Conservation (phyloP, 2,888 invertebrate species). For the Herminia tarsipennalis region DNA sequence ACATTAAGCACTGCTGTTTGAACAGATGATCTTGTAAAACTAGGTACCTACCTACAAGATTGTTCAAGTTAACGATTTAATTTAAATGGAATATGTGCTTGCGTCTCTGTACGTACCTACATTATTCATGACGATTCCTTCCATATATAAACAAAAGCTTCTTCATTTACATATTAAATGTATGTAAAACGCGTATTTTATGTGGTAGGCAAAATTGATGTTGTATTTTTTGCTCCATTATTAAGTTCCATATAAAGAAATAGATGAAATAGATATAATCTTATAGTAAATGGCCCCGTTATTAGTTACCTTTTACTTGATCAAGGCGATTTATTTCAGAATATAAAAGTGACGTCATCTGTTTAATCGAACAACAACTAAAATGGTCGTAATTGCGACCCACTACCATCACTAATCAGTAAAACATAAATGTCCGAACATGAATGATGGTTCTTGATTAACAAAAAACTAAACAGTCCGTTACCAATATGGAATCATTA, state of each 20-base stretch:
- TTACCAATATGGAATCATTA: slow-evolving; percentile 26
- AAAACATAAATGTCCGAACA: not conserved
- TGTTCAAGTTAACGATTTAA: not conserved
- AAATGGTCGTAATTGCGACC: slow-evolving; percentile 63
- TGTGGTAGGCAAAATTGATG: slow-evolving; percentile 6
- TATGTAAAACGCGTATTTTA: slow-evolving; percentile 1
- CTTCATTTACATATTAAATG: slow-evolving; percentile 22
- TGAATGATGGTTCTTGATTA: slow-evolving; percentile 11
- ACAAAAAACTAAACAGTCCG: slow-evolving; percentile 28
- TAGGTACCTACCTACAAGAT: not conserved
- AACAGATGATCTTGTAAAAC: not conserved
- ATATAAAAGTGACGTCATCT: slow-evolving; percentile 68
- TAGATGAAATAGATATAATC: slow-evolving; percentile 14
- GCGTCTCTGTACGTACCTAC: not conserved
- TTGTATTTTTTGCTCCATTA: slow-evolving; percentile 15
- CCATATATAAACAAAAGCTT: slow-evolving; percentile 6
- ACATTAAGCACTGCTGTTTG: not conserved
- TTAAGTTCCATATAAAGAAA: slow-evolving; percentile 16
- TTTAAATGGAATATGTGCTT: slow-evolving; percentile 1
- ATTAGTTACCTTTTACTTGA: slow-evolving; percentile 47
- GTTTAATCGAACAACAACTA: slow-evolving; percentile 57
- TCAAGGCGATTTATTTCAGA: slow-evolving; percentile 70
- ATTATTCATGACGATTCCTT: slow-evolving; percentile 1
- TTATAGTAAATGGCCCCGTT: not conserved
- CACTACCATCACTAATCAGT: slow-evolving; percentile 32